phyloP scores from a whole-genome alignment of 1,140 invertebrate species.

The Drosophila ohnishii region DNA sequence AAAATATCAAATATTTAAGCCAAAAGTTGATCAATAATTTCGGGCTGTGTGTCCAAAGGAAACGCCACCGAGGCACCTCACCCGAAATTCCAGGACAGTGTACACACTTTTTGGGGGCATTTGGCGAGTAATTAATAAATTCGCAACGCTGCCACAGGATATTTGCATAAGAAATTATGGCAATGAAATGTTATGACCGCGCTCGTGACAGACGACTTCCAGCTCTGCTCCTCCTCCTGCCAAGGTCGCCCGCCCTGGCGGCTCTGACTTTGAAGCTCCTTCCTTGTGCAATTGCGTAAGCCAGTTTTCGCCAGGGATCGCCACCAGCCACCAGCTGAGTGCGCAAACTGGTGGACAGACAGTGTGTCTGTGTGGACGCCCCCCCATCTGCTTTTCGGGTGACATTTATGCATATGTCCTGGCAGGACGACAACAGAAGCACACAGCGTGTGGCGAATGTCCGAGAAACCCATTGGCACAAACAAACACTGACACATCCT shows the following conservation, averaged over 20 bases:
- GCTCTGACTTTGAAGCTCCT: slow-evolving; percentile 59
- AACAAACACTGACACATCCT: slow-evolving; percentile 33
- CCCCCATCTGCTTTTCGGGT: slow-evolving; percentile 4
- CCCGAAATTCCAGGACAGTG: slow-evolving; percentile 3
- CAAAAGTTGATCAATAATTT: neutral
- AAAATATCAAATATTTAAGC: neutral
- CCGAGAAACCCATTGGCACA: slow-evolving; percentile 67
- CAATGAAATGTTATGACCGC: slow-evolving; percentile 82
- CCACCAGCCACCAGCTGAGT: slow-evolving; percentile 47
- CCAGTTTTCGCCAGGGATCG: slow-evolving; percentile 7
- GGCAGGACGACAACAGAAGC: neutral
- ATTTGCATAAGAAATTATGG: slow-evolving; percentile 83
- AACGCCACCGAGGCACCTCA: neutral
- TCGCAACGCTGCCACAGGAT: slow-evolving; percentile 78
- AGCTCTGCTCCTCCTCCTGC: neutral
- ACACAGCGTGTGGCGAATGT: slow-evolving; percentile 66
- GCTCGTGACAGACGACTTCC: slow-evolving; percentile 59
- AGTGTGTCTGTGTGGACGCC: slow-evolving; percentile 35
- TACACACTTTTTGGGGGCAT: slow-evolving; percentile 32
- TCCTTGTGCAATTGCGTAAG: slow-evolving; percentile 58
- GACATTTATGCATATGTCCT: slow-evolving; percentile 70
- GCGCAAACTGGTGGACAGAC: slow-evolving; percentile 2
- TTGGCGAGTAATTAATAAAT: slow-evolving; percentile 80
- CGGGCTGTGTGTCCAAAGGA: neutral
- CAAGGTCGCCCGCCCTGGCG: slow-evolving; percentile 47